Evolutionary conservation across 2,113 vertebrate genomes (phyloP).

Genomic region (Pelecanoides urinatrix): DNA sequence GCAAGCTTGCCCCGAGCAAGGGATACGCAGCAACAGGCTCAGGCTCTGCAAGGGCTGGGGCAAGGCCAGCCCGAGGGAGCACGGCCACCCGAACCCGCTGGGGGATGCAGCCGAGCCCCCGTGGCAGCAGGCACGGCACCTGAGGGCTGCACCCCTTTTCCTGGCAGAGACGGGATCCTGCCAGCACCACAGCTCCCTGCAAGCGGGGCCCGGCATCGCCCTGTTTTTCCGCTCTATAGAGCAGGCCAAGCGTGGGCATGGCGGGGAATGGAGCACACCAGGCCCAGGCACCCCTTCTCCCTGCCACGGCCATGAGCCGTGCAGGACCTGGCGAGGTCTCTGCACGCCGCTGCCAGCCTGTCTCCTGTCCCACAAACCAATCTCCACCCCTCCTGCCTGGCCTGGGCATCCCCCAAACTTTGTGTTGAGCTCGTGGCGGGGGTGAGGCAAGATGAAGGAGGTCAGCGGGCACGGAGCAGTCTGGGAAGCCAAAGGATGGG

Average conservation of each 20-base stretch:
- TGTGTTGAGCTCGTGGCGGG: fast-evolving
- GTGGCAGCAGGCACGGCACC: no score
- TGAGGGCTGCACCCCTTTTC: neutral
- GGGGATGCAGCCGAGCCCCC: neutral
- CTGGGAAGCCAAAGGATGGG: neutral
- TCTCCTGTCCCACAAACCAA: neutral
- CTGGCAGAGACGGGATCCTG: neutral
- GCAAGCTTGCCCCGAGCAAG: neutral
- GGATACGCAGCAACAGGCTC: neutral
- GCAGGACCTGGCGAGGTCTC: fast-evolving
- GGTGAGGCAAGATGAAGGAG: neutral
- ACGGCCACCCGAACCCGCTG: fast-evolving
- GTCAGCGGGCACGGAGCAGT: neutral
- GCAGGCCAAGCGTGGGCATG: fast-evolving
- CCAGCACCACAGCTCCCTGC: neutral
- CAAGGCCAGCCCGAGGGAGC: neutral
- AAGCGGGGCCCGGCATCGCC: fast-evolving
- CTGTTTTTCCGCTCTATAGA: neutral
- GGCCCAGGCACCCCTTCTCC: neutral
- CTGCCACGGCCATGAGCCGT: neutral
- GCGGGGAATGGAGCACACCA: neutral
- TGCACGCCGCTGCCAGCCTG: neutral
- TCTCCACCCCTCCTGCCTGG: neutral
- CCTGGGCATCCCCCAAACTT: neutral
- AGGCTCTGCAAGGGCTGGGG: neutral